These are phyloP conservation scores for Dynastes maya DNA, from an alignment of 2,888 invertebrate genomes.

Conservation along the genomic window DNA sequence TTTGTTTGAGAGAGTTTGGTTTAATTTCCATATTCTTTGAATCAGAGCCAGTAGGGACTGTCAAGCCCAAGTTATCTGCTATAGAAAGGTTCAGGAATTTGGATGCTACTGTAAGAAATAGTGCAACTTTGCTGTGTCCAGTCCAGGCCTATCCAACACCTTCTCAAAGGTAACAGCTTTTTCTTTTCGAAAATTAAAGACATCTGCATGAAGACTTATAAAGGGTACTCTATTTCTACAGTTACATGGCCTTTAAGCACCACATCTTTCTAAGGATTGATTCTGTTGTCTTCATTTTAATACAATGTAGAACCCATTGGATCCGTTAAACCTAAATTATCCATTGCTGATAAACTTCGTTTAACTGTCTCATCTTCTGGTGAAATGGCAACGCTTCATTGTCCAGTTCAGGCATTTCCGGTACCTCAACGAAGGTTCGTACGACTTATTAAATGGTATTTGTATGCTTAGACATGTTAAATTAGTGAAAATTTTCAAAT, in stretches of 20 bases:
- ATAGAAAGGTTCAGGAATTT: slow-evolving; percentile 61
- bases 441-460: background rate
- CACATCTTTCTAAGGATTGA: too few relatives aligned
- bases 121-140: slow-evolving; percentile 80
- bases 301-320: too few relatives aligned
- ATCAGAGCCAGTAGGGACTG: slow-evolving; percentile 73
- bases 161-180: slow-evolving; percentile 76
- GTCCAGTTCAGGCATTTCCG: slow-evolving; percentile 79
- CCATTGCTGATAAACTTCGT: too few relatives aligned
- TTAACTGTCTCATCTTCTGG: too few relatives aligned
- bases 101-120: slow-evolving; percentile 61
- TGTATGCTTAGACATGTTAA: background rate
- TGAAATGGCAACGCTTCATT: slow-evolving; percentile 71
- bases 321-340: too few relatives aligned
- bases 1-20: too few relatives aligned
- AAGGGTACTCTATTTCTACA: too few relatives aligned
- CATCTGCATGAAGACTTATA: too few relatives aligned
- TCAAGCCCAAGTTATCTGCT: slow-evolving; percentile 71
- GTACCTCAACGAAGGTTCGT: slow-evolving; percentile 65
- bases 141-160: slow-evolving; percentile 86
- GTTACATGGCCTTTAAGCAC: too few relatives aligned
- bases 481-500: background rate
- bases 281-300: too few relatives aligned
- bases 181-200: too few relatives aligned
- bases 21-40: too few relatives aligned